These are phyloP conservation scores for Agrotis exclamationis DNA, from an alignment of 2,888 invertebrate genomes.

Conservation along the genomic window DNA sequence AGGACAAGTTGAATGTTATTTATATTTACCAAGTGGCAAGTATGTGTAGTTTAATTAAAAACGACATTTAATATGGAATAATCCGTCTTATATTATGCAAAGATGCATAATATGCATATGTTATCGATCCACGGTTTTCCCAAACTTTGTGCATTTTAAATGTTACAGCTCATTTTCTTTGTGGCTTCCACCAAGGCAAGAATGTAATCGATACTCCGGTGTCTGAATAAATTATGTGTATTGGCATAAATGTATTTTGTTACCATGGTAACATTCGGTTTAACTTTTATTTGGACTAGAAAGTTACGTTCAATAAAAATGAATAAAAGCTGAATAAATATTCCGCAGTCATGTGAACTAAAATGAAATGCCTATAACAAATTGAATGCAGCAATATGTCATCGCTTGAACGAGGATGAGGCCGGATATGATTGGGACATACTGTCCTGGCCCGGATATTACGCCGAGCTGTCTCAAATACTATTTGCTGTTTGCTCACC, in stretches of 20 bases:
- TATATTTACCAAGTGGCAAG: no score
- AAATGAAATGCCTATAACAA: slow-evolving; percentile 37
- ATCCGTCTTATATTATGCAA: slow-evolving; percentile 41
- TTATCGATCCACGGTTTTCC: slow-evolving; percentile 46
- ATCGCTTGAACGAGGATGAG: slow-evolving; percentile 36
- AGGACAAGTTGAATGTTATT: slow-evolving; percentile 28
- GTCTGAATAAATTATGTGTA: slow-evolving; percentile 34
- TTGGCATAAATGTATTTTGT: slow-evolving; percentile 5
- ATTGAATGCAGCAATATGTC: slow-evolving; percentile 52
- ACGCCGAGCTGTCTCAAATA: slow-evolving; percentile 67
- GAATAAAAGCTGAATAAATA: neutral
- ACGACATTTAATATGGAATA: neutral
- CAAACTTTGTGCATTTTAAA: slow-evolving; percentile 32
- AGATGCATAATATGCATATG: slow-evolving; percentile 40
- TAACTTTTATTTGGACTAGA: neutral
- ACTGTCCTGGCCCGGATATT: slow-evolving; percentile 77
- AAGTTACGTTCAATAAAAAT: neutral
- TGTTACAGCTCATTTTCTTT: slow-evolving; percentile 22
- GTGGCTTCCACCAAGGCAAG: neutral
- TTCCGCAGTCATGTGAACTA: neutral
- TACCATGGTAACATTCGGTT: neutral
- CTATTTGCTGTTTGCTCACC: slow-evolving; percentile 67
- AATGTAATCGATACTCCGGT: slow-evolving; percentile 41
- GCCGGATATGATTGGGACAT: slow-evolving; percentile 74
- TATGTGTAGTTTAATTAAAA: slow-evolving; percentile 12